Evolutionary conservation across 2,113 vertebrate species (phyloP).

Genomic region (Ptyas mucosa): DNA sequence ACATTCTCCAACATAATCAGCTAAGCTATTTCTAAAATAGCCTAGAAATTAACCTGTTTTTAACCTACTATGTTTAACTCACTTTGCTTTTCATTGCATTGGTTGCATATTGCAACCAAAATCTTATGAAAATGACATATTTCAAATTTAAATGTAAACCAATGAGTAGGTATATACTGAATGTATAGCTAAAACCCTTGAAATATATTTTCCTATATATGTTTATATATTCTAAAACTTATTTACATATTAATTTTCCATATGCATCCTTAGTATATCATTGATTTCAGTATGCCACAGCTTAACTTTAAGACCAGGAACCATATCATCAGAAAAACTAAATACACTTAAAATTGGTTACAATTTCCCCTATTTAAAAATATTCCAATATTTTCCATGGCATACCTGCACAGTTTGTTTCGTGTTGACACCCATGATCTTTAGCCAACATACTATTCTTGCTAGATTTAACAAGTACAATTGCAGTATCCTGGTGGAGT

Average conservation of each 20-base stretch:
- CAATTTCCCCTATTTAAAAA: not conserved
- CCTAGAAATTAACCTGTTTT: not conserved
- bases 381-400: not conserved
- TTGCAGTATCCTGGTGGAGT: not conserved
- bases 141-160: not conserved
- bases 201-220: not conserved
- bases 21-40: not conserved
- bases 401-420: not conserved
- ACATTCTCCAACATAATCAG: not conserved
- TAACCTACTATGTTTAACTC: not conserved
- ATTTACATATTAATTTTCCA: not conserved
- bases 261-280: not conserved
- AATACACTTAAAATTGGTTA: not conserved
- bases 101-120: not conserved
- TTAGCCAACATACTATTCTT: not conserved
- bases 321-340: not conserved
- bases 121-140: not conserved
- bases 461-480: not conserved
- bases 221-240: not conserved
- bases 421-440: no score
- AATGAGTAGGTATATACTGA: not conserved
- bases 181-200: not conserved
- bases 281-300: not conserved
- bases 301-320: slow-evolving; percentile 3
- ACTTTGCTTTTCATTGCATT: not conserved